These are phyloP conservation scores for Threskiornis aethiopicus DNA, from an alignment of 2,797 vertebrate species.

Conservation along the genomic window DNA sequence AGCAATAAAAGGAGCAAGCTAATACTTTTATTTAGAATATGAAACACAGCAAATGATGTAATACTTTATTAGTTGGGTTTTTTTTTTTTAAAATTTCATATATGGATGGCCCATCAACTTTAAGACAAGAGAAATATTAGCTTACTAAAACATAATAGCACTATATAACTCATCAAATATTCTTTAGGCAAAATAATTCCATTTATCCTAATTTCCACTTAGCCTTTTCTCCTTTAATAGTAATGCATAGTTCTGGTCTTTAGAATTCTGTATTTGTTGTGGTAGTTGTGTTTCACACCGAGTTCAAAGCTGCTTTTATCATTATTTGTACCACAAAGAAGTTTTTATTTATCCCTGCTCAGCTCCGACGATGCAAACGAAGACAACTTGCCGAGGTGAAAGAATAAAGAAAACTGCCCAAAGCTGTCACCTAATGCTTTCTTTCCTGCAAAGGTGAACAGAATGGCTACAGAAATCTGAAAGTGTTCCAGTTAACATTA, in stretches of 20 bases:
- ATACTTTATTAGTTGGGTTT: background rate
- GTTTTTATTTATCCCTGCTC: conserved; percentile 53
- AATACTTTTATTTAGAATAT: background rate
- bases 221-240: background rate
- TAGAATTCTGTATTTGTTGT: background rate
- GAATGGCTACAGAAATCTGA: background rate
- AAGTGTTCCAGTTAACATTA: conserved; percentile 31
- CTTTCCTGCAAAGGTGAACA: background rate
- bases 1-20: background rate
- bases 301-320: conserved; percentile 52
- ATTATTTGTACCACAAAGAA: conserved; percentile 63
- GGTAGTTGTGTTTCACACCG: conserved; percentile 21
- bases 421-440: conserved; percentile 34
- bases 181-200: background rate
- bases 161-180: background rate
- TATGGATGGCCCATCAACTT: background rate
- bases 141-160: background rate
- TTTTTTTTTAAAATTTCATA: too few species aligned
- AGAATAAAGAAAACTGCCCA: conserved; percentile 51
- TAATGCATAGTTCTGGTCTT: background rate
- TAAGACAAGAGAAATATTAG: background rate
- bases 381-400: conserved; percentile 50
- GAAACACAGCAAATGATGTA: background rate
- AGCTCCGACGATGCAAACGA: conserved; percentile 56
- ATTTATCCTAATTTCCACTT: background rate